These are phyloP conservation scores for Poicephalus gulielmi DNA, from an alignment of 2,113 vertebrate genomes.

Conservation along the genomic window DNA sequence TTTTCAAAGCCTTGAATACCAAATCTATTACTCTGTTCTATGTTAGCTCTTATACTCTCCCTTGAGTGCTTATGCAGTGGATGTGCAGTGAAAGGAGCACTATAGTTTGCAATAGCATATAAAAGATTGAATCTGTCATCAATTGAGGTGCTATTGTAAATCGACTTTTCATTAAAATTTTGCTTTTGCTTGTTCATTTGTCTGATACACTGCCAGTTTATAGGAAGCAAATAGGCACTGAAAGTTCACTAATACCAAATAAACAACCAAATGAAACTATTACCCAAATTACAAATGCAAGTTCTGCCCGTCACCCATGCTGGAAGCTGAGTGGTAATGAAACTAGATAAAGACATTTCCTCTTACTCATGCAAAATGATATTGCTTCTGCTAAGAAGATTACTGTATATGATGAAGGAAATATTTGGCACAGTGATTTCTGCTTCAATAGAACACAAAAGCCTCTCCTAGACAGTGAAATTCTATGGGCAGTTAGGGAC, in stretches of 20 bases:
- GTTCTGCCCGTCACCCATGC: background rate
- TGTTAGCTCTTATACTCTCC: background rate
- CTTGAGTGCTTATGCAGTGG: background rate
- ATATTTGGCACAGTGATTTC: background rate
- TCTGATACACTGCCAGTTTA: constrained; percentile 1
- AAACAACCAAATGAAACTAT: constrained; percentile 31
- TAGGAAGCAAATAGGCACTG: constrained; percentile 1
- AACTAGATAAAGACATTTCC: constrained; percentile 41
- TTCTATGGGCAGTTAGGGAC: background rate
- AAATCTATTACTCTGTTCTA: background rate
- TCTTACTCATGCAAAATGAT: constrained; percentile 33
- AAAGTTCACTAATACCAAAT: constrained; percentile 29
- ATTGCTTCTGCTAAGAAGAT: constrained; percentile 54
- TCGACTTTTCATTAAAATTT: background rate
- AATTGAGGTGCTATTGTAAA: background rate
- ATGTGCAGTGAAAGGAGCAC: background rate
- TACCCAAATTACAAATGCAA: constrained; percentile 19
- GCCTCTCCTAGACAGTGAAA: background rate
- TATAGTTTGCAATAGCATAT: background rate
- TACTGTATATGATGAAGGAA: constrained; percentile 34
- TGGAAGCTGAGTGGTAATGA: constrained; percentile 28
- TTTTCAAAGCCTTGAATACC: background rate
- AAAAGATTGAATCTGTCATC: background rate
- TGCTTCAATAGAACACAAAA: background rate
- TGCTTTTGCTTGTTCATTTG: background rate